phyloP scores from a whole-genome alignment of 2,888 invertebrate genomes.

The Orgyia antiqua region DNA sequence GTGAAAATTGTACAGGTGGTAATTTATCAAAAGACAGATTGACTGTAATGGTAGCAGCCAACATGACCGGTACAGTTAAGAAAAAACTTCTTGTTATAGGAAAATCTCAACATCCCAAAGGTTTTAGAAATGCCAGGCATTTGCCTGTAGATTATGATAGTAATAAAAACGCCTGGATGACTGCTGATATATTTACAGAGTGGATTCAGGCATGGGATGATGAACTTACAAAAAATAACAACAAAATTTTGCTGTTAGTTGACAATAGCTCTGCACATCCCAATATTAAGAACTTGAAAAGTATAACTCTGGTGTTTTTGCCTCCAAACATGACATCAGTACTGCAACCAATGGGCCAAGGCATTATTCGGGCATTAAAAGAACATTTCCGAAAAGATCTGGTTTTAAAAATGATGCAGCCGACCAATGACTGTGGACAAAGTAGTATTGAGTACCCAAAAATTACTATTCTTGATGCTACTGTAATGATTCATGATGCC shows the following conservation, averaged over 20 bases:
- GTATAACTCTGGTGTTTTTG: constrained; percentile 3
- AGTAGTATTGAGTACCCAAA: constrained; percentile 13
- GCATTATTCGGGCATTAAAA: constrained; percentile 12
- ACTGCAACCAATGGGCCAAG: constrained; percentile 12
- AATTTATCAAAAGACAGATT: constrained; percentile 18
- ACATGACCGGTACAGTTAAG: constrained; percentile 19
- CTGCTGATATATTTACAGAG: neutral
- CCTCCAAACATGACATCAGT: constrained; percentile 8
- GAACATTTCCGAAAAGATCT: constrained; percentile 10
- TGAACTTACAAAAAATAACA: constrained; percentile 5
- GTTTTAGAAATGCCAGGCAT: neutral
- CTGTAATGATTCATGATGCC: constrained; percentile 23
- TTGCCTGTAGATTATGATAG: neutral
- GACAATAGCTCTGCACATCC: constrained; percentile 9
- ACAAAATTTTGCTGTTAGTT: constrained; percentile 7
- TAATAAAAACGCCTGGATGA: constrained; percentile 8
- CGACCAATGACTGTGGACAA: constrained; percentile 3
- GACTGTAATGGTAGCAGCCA: constrained; percentile 22
- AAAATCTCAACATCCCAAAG: constrained; percentile 6
- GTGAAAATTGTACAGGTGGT: constrained; percentile 17
- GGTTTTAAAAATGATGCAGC: constrained; percentile 26
- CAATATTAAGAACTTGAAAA: constrained; percentile 1
- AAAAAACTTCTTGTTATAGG: constrained; percentile 20
- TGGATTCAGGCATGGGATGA: constrained; percentile 6
- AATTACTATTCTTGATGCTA: constrained; percentile 19